These are phyloP conservation scores for Ceyx melanurus DNA, from an alignment of 2,113 vertebrate species.

Conservation along the genomic window DNA sequence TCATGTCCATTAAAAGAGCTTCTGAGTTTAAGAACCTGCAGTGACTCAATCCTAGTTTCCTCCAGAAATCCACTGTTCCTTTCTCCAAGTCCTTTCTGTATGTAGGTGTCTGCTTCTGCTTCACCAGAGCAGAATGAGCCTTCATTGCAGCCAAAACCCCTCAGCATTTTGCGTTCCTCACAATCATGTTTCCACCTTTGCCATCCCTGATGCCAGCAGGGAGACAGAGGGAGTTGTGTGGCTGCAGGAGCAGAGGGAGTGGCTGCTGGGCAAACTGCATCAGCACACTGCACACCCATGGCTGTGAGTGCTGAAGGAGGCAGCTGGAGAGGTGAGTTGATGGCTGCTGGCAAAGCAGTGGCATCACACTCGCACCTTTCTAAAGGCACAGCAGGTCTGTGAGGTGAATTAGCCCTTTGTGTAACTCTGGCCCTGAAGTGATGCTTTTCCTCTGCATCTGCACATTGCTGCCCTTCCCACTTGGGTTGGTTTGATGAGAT, in stretches of 20 bases:
- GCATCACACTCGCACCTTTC: background rate
- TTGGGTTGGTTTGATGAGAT: background rate
- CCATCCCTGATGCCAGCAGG: background rate
- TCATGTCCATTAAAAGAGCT: background rate
- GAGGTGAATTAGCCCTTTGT: background rate
- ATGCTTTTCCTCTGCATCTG: background rate
- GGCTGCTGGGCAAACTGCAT: background rate
- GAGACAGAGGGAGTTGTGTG: background rate
- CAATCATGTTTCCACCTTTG: background rate
- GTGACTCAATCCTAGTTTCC: background rate
- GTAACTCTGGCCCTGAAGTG: background rate
- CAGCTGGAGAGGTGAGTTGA: background rate
- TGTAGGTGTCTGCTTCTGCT: background rate
- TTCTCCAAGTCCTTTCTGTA: background rate
- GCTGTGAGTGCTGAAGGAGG: background rate
- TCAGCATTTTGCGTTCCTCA: background rate
- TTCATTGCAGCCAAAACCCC: background rate
- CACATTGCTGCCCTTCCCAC: background rate
- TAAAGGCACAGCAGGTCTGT: background rate
- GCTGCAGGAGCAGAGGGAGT: background rate
- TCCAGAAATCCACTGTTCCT: background rate
- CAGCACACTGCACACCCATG: rapidly evolving
- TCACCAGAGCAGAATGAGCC: background rate
- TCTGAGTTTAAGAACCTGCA: background rate
- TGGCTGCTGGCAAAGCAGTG: background rate